Percentiles rank a stretch among this genome's conserved stretches.
These are phyloP conservation scores for Thalassarche chlororhynchos DNA, from an alignment of 2,113 vertebrate species.

Conservation along the genomic window DNA sequence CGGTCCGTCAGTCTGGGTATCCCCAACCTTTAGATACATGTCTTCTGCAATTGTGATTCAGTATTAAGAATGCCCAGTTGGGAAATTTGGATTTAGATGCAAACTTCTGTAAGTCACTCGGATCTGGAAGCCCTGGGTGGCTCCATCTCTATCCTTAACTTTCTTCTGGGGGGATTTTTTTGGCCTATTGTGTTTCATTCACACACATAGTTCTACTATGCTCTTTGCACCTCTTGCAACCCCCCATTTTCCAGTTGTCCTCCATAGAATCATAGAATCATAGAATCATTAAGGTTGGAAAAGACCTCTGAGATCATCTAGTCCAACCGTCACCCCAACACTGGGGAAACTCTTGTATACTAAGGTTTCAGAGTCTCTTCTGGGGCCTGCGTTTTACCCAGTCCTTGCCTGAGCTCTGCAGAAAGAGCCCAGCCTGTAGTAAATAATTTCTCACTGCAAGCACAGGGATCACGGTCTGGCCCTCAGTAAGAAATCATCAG, in stretches of 20 bases:
- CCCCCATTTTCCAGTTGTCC: background rate
- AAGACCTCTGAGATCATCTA: no score
- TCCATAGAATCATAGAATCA: no score
- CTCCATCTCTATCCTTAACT: background rate
- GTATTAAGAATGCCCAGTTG: background rate
- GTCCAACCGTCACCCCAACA: no score
- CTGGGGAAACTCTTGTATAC: background rate
- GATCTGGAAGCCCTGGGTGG: background rate
- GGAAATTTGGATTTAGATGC: background rate
- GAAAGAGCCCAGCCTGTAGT: background rate
- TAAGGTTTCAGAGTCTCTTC: background rate
- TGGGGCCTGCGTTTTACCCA: background rate
- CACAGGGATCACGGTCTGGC: background rate
- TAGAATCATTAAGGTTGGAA: no score
- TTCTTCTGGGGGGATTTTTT: background rate
- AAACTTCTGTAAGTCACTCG: background rate
- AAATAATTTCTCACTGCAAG: background rate
- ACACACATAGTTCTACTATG: background rate
- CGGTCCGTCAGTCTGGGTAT: rapidly evolving
- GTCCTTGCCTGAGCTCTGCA: background rate
- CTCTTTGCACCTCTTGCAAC: background rate
- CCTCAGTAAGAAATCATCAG: background rate
- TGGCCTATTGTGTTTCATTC: background rate
- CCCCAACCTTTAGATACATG: background rate
- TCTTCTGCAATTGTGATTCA: background rate